Percentiles rank a stretch among this genome's conserved stretches.
These are phyloP conservation scores for Cheilinus undulatus DNA, from an alignment of 2,113 vertebrate species.

Conservation along the genomic window DNA sequence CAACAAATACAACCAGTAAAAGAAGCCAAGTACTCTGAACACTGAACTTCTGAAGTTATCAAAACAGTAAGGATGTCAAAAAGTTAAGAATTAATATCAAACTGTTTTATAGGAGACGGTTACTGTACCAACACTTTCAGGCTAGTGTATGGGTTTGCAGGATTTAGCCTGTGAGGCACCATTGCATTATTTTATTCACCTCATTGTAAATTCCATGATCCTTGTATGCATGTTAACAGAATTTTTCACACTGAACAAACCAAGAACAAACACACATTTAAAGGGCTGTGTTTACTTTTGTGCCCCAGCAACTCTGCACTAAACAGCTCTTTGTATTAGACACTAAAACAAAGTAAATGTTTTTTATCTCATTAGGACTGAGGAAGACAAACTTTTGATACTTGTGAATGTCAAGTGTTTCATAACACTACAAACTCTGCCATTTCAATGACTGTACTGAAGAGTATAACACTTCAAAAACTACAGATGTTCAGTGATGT, in stretches of 20 bases:
- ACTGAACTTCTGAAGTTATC: slow-evolving; percentile 2
- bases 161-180: not conserved
- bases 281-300: not conserved
- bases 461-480: too few relatives aligned
- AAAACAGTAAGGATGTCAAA: not conserved
- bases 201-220: not conserved
- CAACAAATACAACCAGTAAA: slow-evolving; percentile 11
- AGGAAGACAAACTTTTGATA: too few relatives aligned
- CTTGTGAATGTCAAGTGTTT: too few relatives aligned
- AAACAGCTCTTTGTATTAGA: too few relatives aligned
- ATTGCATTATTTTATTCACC: not conserved
- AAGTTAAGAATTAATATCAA: slow-evolving; percentile 11
- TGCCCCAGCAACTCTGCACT: too few relatives aligned
- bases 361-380: too few relatives aligned
- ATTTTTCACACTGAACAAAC: not conserved
- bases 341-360: too few relatives aligned
- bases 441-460: too few relatives aligned
- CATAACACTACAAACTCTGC: too few relatives aligned
- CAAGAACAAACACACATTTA: not conserved
- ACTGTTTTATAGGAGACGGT: not conserved
- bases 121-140: not conserved
- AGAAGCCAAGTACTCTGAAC: slow-evolving; percentile 27
- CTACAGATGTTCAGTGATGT: too few relatives aligned
- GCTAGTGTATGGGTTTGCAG: not conserved
- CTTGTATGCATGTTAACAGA: not conserved